phyloP scores from a whole-genome alignment of 2,113 vertebrate species.

The Heterocephalus glaber region DNA sequence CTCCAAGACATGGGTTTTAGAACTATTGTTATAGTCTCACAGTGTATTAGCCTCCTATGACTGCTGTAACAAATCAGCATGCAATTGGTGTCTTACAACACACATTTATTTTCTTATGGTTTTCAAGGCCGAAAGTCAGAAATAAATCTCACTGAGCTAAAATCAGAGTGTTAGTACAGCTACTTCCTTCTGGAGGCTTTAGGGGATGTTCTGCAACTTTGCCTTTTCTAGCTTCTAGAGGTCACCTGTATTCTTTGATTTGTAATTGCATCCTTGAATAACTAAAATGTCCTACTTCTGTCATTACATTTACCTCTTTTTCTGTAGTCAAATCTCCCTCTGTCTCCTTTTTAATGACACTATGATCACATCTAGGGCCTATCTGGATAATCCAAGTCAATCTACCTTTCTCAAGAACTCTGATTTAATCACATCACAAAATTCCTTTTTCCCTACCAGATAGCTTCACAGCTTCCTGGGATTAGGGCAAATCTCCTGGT shows the following conservation, averaged over 20 bases:
- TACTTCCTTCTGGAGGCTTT: not conserved
- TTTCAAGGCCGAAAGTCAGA: not conserved
- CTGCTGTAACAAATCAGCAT: not conserved
- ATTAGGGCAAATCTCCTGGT: not conserved
- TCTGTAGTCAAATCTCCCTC: not conserved
- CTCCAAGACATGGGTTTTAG: not conserved
- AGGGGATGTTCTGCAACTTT: not conserved
- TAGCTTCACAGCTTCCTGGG: not conserved
- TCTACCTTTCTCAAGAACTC: not conserved
- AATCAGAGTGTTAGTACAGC: not conserved
- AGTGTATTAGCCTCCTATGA: not conserved
- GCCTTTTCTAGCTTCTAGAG: not conserved
- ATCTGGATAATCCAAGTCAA: not conserved
- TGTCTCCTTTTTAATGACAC: not conserved
- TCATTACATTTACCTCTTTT: not conserved
- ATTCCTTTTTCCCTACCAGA: not conserved
- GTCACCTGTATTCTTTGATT: not conserved
- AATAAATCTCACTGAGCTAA: not conserved
- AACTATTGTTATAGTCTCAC: not conserved
- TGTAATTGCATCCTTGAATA: not conserved
- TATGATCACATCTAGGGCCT: not conserved
- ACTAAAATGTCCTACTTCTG: not conserved
- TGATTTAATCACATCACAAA: not conserved
- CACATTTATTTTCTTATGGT: not conserved
- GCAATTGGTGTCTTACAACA: not conserved